phyloP scores from a whole-genome alignment of 2,797 vertebrate genomes.

The Columba guinea region DNA sequence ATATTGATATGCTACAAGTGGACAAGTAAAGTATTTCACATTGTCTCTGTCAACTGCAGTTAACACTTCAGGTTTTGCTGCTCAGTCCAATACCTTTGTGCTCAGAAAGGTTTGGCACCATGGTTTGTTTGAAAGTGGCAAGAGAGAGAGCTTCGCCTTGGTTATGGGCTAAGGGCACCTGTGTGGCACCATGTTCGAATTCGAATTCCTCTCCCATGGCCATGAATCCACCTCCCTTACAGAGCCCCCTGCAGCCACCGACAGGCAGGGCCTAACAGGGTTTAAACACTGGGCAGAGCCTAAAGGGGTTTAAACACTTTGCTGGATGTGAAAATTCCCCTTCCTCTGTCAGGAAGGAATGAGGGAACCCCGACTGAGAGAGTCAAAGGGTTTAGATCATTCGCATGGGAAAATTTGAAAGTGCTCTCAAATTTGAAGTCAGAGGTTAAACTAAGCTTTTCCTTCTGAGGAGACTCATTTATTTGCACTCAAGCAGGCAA shows the following conservation, averaged over 20 bases:
- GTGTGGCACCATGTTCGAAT: not conserved
- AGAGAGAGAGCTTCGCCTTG: not conserved
- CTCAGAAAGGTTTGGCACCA: not conserved
- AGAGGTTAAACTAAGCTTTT: not conserved
- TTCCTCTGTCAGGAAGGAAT: not conserved
- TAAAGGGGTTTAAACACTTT: not conserved
- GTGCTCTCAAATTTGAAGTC: not conserved
- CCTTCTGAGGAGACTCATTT: not conserved
- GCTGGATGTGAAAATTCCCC: not conserved
- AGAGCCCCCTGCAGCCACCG: rapidly evolving
- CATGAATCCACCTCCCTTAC: not conserved
- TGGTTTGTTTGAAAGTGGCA: not conserved
- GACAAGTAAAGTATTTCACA: not conserved
- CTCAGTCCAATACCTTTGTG: not conserved
- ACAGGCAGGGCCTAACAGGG: not conserved
- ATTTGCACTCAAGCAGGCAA: not conserved
- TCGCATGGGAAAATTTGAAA: slow-evolving; percentile 3
- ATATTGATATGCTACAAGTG: not conserved
- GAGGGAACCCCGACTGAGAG: not conserved
- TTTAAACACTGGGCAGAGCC: not conserved
- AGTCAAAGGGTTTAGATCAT: not conserved
- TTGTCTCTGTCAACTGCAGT: not conserved
- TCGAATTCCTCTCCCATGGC: rapidly evolving
- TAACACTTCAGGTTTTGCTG: not conserved
- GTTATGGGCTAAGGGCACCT: not conserved